Base-by-base conservation (phyloP, 1,140 invertebrate species). In the Galendromus occidentalis region DNA sequence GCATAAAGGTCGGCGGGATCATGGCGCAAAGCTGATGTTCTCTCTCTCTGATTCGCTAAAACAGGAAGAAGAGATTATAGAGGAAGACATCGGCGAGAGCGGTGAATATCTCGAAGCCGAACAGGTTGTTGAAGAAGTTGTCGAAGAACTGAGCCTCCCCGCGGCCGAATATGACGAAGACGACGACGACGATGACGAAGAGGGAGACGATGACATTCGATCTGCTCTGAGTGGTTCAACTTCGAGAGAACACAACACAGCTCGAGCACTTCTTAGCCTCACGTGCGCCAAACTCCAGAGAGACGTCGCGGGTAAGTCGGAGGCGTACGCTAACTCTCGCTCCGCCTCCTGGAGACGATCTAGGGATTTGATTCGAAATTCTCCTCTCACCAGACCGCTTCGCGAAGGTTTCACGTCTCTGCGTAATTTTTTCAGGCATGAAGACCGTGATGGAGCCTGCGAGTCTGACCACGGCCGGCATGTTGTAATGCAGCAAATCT, bases 281-380 rank as follows among this genome's bases (percentile, higher is more conserved):
- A 59, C 51, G 51, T 59, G 51, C 51, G 51, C 51, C 22, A 59
- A 59, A 59, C 51, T 59, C 33, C 51, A 59, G 22, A 59, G 51
- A 22, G 51, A 59, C 51, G 51, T 59, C 25, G 25, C 51, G 25
- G 51, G 51, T 59, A 22, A 59, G 51, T 59, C 14, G 25, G n/a
- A n/a, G n/a, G n/a, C n/a, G n/a, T n/a, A n/a, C n/a, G n/a, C n/a
- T n/a, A n/a, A n/a, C n/a, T n/a, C n/a, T n/a, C n/a, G n/a, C n/a
- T n/a, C n/a, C n/a, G n/a, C n/a, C n/a, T n/a, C n/a, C n/a, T n/a
- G n/a, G n/a, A n/a, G n/a, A n/a, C n/a, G n/a, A n/a, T n/a, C n/a
- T n/a, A n/a, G n/a, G n/a, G n/a, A n/a, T n/a, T n/a, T n/a, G n/a
- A n/a, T n/a, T n/a, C n/a, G n/a, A n/a, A n/a, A n/a, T n/a, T n/a